Evolutionary conservation across 2,113 vertebrate species (phyloP), one percentile per base, ranked within the genome.

Genomic region (Nasalis larvatus): DNA sequence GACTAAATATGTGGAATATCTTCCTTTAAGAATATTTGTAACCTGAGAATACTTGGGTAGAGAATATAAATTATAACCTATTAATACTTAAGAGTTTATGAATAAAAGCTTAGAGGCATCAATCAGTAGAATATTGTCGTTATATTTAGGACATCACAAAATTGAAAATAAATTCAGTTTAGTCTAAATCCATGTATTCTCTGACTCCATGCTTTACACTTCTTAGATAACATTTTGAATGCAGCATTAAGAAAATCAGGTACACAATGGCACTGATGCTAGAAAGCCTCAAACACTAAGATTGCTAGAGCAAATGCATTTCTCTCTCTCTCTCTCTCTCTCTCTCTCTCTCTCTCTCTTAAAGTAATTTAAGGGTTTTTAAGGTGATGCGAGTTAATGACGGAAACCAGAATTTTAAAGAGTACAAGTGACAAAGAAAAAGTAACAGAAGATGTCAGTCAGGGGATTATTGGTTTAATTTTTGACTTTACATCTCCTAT

Each of bases 391-490:
- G n/a, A 97, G 17, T 18, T 1, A 97, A 54, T 25, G 8, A 0
- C 32, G 30, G 66, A 94, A 90, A 1, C 0, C 30, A 68, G 11
- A 97, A 94, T 91, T 87, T 94, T 91, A 96, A 98, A 71, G 58
- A 71, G 2, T 27, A 0, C 52, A 13, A 5, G 83, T 97, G 45
- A 56, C 60, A 93, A 12, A 12, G 8, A 96, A 63, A 94, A 94
- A 84, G 63, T 68, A 93, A 88, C 0, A 0, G 20, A 81, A 20
- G 52, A 63, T 96, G 77, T 92, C 91, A 97, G 52, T 95, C 32
- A 82, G 91, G 13, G n/a, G 68, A 4, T 96, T 94, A 86, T 68
- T 91, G 42, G 69, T 35, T 96, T 96, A 17, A 94, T 97, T 94
- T 93, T 81, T 21, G 94, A 89, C 0, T 14, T 86, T 35, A 18